Evolutionary conservation across 2,113 vertebrate species (phyloP).

Genomic region (Willisornis vidua): DNA sequence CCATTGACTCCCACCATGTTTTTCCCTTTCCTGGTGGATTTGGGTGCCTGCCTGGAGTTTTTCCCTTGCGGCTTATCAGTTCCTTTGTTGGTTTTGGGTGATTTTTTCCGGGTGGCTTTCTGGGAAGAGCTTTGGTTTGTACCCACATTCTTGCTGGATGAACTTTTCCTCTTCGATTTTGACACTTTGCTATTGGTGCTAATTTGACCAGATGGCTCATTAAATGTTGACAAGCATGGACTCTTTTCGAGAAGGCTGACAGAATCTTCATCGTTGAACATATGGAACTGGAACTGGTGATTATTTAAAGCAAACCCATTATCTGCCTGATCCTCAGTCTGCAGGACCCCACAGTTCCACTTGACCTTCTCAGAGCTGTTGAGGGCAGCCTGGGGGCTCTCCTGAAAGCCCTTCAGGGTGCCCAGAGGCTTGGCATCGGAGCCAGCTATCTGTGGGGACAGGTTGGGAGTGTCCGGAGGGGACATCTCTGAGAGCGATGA

Average conservation of each 20-base stretch:
- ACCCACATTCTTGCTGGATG: slow-evolving; percentile 83
- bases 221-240: slow-evolving; percentile 82
- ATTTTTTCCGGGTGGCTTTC: slow-evolving; percentile 91
- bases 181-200: slow-evolving; percentile 84
- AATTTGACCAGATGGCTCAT: slow-evolving; percentile 84
- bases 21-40: slow-evolving; percentile 92
- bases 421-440: slow-evolving; percentile 86
- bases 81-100: slow-evolving; percentile 88
- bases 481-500: slow-evolving; percentile 95
- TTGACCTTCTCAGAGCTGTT: slow-evolving; percentile 86
- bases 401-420: slow-evolving; percentile 86
- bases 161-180: slow-evolving; percentile 93
- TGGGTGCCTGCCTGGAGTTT: slow-evolving; percentile 87
- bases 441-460: slow-evolving; percentile 92
- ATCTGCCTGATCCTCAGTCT: slow-evolving; percentile 82
- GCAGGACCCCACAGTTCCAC: slow-evolving; percentile 89
- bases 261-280: slow-evolving; percentile 91
- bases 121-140: slow-evolving; percentile 83
- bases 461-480: slow-evolving; percentile 94
- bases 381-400: slow-evolving; percentile 79
- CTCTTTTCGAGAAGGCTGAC: slow-evolving; percentile 84
- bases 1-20: slow-evolving; percentile 80
- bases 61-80: slow-evolving; percentile 85
- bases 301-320: slow-evolving; percentile 88
- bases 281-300: slow-evolving; percentile 92